Evolutionary conservation across 2,113 vertebrate species (phyloP).

Genomic region (Danionella cerebrum): DNA sequence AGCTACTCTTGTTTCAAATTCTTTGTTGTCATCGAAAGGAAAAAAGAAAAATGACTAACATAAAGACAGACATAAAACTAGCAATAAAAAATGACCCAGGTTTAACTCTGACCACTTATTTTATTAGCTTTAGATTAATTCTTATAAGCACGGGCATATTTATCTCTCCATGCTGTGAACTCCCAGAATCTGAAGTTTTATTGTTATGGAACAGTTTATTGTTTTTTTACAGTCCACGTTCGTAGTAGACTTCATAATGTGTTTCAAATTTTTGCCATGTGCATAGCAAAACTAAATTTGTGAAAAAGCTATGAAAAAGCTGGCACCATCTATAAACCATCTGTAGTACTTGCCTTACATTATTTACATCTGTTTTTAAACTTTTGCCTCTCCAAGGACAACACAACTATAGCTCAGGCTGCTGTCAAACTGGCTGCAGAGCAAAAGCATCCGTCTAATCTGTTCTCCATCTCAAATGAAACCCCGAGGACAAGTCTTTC

Average conservation of each 20-base stretch:
- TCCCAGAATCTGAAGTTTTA: not conserved
- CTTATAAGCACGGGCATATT: not conserved
- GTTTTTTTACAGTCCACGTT: too few species aligned
- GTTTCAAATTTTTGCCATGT: not conserved
- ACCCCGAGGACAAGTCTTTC: not conserved
- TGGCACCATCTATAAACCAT: too few species aligned
- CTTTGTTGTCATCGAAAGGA: slow-evolving; percentile 26
- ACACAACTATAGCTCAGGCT: not conserved
- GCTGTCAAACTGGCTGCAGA: not conserved
- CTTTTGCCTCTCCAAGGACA: not conserved
- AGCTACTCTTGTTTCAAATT: slow-evolving; percentile 30
- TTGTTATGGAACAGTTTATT: not conserved
- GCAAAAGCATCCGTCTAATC: not conserved
- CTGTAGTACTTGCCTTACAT: too few species aligned
- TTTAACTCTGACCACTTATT: not conserved
- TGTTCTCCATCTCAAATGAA: not conserved
- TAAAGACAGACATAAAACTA: not conserved
- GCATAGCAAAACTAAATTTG: not conserved
- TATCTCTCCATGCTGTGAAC: not conserved
- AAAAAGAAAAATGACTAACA: slow-evolving; percentile 1
- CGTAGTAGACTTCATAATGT: slow-evolving; percentile 16
- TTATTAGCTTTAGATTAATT: not conserved
- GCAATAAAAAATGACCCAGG: slow-evolving; percentile 7
- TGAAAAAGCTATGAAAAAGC: not conserved
- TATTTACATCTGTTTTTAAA: too few species aligned